phyloP scores from a whole-genome alignment of 2,797 vertebrate genomes.

The Acanthurus tractus region DNA sequence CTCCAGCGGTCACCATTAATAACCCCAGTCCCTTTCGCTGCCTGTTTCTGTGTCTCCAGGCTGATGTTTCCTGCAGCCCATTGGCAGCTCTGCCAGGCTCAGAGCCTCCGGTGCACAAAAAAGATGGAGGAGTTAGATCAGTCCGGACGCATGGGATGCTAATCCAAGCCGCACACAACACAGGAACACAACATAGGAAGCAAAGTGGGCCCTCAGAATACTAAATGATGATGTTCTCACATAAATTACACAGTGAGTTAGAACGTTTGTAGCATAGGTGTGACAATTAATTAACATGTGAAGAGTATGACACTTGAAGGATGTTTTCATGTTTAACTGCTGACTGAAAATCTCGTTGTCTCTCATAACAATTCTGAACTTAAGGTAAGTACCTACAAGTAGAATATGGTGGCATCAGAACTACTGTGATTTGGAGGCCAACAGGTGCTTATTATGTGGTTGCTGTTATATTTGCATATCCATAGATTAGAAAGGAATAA shows the following conservation, averaged over 20 bases:
- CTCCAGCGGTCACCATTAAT: conserved; percentile 77
- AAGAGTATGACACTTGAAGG: neutral
- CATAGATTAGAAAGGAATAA: too few species aligned
- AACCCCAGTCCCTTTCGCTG: conserved; percentile 61
- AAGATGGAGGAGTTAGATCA: conserved; percentile 67
- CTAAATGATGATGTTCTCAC: conserved; percentile 17
- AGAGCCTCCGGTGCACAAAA: conserved; percentile 42
- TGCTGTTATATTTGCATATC: neutral
- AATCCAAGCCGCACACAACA: conserved; percentile 32
- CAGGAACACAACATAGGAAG: conserved; percentile 27
- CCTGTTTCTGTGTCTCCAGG: conserved; percentile 64
- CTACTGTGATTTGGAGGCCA: neutral
- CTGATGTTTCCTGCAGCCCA: conserved; percentile 67
- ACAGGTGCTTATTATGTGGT: neutral
- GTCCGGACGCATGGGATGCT: conserved; percentile 41
- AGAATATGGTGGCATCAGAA: neutral
- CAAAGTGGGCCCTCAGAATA: conserved; percentile 26
- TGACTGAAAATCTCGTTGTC: neutral
- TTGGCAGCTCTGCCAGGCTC: conserved; percentile 63
- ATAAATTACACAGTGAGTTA: neutral
- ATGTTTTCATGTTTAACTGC: neutral
- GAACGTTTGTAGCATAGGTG: neutral
- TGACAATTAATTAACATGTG: neutral
- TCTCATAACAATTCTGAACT: neutral
- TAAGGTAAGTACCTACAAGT: neutral